Evolutionary conservation across 2,113 vertebrate genomes (phyloP).

Genomic region (Lepisosteus osseus): DNA sequence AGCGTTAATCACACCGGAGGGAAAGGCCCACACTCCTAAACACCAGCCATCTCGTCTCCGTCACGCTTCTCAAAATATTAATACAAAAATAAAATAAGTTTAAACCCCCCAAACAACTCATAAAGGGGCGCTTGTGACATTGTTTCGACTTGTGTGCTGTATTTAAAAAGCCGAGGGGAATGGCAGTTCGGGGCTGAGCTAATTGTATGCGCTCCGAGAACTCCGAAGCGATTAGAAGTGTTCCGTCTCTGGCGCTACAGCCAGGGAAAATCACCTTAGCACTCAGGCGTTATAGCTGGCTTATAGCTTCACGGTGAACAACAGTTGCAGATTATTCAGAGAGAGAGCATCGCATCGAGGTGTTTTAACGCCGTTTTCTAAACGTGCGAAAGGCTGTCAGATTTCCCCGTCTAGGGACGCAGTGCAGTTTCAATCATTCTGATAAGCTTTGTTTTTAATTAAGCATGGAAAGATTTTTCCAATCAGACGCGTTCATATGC

Average conservation of each 20-base stretch:
- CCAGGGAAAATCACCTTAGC: neutral
- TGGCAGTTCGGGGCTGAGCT: neutral
- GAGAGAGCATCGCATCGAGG: neutral
- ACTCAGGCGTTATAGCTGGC: neutral
- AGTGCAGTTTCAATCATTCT: no score
- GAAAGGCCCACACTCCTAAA: no score
- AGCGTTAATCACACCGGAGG: no score
- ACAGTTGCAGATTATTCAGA: constrained; percentile 4
- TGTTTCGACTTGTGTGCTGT: neutral
- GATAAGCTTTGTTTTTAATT: no score
- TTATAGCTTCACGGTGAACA: neutral
- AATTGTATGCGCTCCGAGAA: neutral
- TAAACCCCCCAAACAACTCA: no score
- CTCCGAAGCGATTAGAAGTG: neutral
- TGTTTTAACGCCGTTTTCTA: neutral
- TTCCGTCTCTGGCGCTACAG: neutral
- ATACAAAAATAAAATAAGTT: no score
- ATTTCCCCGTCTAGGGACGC: no score
- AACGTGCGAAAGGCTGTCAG: neutral
- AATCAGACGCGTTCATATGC: no score
- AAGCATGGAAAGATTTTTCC: no score
- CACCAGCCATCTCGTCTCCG: no score
- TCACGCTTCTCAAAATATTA: no score
- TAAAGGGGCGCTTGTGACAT: no score
- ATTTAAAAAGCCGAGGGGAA: neutral